A percentile compares a stretch with the other conserved stretches of the same genome.
These are phyloP conservation scores for Numida meleagris DNA, from an alignment of 2,113 vertebrate genomes.

Conservation along the genomic window DNA sequence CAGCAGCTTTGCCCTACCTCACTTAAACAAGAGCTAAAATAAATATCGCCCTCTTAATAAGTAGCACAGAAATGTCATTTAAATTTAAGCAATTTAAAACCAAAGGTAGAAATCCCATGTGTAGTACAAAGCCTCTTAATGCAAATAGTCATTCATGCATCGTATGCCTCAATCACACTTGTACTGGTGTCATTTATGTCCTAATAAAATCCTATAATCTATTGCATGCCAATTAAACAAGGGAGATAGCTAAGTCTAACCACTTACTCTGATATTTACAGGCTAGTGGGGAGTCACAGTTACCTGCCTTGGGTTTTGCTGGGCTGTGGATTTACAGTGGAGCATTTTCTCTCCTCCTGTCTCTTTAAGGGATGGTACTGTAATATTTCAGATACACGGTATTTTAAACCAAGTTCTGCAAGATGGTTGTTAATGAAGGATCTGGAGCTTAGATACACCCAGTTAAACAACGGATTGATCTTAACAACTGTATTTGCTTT, in stretches of 20 bases:
- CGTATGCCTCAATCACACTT: constrained; percentile 23
- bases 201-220: constrained; percentile 73
- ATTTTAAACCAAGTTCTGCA: not conserved
- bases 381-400: not conserved
- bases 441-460: not conserved
- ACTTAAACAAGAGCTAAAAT: not conserved
- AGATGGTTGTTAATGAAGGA: not conserved
- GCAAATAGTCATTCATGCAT: constrained; percentile 20
- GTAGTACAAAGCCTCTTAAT: constrained; percentile 28
- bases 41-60: not conserved
- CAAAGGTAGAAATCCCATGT: constrained; percentile 22
- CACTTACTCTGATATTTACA: constrained; percentile 35
- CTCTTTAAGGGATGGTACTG: not conserved
- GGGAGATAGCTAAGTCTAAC: constrained; percentile 30
- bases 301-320: not conserved
- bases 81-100: constrained; percentile 49
- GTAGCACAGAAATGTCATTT: not conserved
- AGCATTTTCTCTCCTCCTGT: not conserved
- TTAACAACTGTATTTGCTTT: constrained; percentile 15
- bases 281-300: constrained; percentile 10
- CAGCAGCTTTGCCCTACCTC: not conserved
- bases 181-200: constrained; percentile 39
- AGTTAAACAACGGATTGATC: not conserved
- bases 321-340: not conserved
- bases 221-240: constrained; percentile 55